phyloP scores from a whole-genome alignment of 2,888 invertebrate species.

The Stenchaetothrips biformis region DNA sequence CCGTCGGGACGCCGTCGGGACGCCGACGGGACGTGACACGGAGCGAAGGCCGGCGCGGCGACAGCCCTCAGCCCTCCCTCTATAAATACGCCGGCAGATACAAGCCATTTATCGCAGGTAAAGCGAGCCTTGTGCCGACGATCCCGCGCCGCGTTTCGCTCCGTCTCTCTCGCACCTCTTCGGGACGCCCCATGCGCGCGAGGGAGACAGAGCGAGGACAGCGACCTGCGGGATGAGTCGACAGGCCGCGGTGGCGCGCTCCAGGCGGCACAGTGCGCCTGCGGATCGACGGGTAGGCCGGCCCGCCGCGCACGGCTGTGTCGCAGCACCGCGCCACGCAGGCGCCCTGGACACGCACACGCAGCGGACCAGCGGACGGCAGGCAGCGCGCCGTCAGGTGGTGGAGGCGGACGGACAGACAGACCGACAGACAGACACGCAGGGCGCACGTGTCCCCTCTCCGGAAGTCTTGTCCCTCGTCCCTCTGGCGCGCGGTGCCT shows the following conservation, averaged over 20 bases:
- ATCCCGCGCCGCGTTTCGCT: too few relatives aligned
- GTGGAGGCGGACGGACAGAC: too few relatives aligned
- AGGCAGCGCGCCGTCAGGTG: too few relatives aligned
- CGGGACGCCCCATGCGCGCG: not conserved
- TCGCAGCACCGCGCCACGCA: not conserved
- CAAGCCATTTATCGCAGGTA: constrained; percentile 16
- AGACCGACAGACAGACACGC: too few relatives aligned
- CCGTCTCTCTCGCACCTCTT: too few relatives aligned
- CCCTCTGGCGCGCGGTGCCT: not conserved
- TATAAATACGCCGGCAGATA: constrained; percentile 11
- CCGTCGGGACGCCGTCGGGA: not conserved
- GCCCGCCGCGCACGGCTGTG: not conserved
- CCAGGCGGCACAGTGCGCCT: not conserved
- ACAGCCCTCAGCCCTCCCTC: not conserved
- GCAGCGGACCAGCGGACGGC: too few relatives aligned
- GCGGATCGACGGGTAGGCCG: not conserved
- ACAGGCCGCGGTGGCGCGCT: not conserved
- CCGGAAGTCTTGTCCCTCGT: not conserved
- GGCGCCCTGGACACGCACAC: not conserved
- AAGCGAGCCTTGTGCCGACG: not conserved
- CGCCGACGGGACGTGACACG: not conserved
- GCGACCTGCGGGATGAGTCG: not conserved
- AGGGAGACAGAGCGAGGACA: not conserved
- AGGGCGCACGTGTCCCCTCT: too few relatives aligned
- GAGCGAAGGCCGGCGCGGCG: not conserved